These are phyloP conservation scores for Parelbella ahira DNA, from an alignment of 2,888 invertebrate genomes.

Conservation along the genomic window DNA sequence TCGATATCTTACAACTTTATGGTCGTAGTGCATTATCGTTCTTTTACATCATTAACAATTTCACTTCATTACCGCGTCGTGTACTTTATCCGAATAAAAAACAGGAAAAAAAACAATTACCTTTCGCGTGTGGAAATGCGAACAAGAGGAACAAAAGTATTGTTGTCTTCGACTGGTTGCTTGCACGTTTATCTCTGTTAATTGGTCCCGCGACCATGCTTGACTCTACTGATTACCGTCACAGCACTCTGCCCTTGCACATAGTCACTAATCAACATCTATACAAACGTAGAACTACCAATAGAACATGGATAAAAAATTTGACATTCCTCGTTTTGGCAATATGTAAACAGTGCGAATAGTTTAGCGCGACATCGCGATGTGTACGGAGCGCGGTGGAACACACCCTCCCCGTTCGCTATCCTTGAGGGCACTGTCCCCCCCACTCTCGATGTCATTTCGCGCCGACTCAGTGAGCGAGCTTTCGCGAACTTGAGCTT, in stretches of 20 bases:
- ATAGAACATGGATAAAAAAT: constrained; percentile 1
- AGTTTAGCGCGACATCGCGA: constrained; percentile 64
- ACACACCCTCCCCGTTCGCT: constrained; percentile 61
- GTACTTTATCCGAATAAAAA: constrained; percentile 11
- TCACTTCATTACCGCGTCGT: constrained; percentile 21
- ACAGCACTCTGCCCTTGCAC: constrained; percentile 46
- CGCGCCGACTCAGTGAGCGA: constrained; percentile 73
- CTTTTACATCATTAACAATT: constrained; percentile 24
- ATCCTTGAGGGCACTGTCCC: constrained; percentile 67
- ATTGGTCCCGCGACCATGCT: constrained; percentile 69
- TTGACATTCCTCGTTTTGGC: constrained; percentile 11
- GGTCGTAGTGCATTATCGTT: constrained; percentile 18
- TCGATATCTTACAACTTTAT: constrained; percentile 18
- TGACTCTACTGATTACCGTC: constrained; percentile 58
- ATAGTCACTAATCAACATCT: constrained; percentile 30
- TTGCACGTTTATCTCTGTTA: constrained; percentile 64
- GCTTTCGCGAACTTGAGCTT: constrained; percentile 54
- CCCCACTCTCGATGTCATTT: constrained; percentile 67
- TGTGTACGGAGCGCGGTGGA: constrained; percentile 48
- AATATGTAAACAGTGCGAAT: constrained; percentile 36
- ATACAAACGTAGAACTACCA: constrained; percentile 10
- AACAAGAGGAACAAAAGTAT: constrained; percentile 67
- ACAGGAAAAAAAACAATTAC: constrained; percentile 45
- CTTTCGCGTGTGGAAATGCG: constrained; percentile 51
- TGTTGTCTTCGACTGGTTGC: constrained; percentile 64